These are phyloP conservation scores for Pseudoatta argentina DNA, from an alignment of 1,140 invertebrate genomes.

Conservation along the genomic window DNA sequence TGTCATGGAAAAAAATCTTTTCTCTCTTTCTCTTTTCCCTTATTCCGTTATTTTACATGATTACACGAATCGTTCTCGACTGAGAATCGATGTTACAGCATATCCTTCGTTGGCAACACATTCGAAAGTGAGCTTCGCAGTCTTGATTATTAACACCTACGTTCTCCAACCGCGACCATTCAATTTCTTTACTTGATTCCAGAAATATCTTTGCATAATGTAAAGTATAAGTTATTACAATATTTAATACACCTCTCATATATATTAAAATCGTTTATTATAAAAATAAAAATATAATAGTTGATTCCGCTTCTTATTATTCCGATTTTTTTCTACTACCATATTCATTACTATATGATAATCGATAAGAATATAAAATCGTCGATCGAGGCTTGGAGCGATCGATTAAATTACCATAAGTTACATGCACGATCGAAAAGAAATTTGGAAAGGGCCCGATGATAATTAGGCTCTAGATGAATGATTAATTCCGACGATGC, in stretches of 20 bases:
- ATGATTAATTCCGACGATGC: conserved; percentile 42
- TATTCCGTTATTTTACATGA: neutral
- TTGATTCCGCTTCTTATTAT: neutral
- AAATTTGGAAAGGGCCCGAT: neutral
- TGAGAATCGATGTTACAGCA: conserved; percentile 36
- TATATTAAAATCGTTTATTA: neutral
- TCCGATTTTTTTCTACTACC: neutral
- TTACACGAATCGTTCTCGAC: conserved; percentile 12
- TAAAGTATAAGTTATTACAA: conserved; percentile 4
- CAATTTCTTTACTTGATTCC: neutral
- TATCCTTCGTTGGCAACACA: conserved; percentile 19
- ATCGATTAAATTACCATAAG: neutral
- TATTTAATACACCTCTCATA: neutral
- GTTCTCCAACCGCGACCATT: neutral
- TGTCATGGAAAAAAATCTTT: neutral
- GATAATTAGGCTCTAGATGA: conserved; percentile 21
- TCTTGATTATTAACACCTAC: neutral
- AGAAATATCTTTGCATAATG: neutral
- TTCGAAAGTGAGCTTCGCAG: conserved; percentile 24
- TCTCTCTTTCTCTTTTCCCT: neutral
- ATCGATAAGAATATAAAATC: neutral
- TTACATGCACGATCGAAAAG: neutral
- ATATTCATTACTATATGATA: too few species aligned
- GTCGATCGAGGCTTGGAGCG: neutral
- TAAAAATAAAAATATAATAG: neutral